These are phyloP conservation scores for Enteromius viviparus DNA, from an alignment of 2,797 vertebrate genomes.

Conservation along the genomic window DNA sequence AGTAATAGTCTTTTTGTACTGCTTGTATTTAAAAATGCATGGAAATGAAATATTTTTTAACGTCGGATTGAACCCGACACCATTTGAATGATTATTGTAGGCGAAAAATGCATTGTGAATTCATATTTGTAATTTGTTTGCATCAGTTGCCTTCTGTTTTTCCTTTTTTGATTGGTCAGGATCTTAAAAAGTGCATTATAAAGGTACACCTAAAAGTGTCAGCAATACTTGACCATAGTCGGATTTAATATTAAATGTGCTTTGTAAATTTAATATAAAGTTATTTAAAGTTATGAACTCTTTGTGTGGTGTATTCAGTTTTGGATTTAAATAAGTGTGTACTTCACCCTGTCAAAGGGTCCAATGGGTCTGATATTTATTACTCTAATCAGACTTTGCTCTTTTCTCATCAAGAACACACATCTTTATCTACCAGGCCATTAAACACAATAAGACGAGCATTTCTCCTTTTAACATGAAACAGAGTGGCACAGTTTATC, in stretches of 20 bases:
- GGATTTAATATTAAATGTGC: conserved; percentile 37
- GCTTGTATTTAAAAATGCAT: conserved; percentile 62
- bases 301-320: conserved; percentile 16
- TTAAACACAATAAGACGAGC: conserved; percentile 6
- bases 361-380: conserved; percentile 48
- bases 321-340: conserved; percentile 9
- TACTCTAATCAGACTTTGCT: conserved; percentile 29
- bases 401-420: conserved; percentile 32
- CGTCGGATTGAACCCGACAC: conserved; percentile 42
- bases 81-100: conserved; percentile 52
- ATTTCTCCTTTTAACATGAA: conserved; percentile 21
- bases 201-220: conserved; percentile 49
- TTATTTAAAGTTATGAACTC: conserved; percentile 35
- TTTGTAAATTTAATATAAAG: conserved; percentile 30
- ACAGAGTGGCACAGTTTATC: background rate
- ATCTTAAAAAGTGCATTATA: conserved; percentile 58
- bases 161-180: conserved; percentile 43
- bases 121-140: conserved; percentile 56
- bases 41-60: conserved; percentile 60
- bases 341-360: background rate
- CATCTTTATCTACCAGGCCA: conserved; percentile 42
- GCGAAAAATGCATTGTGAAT: conserved; percentile 29
- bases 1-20: conserved; percentile 70
- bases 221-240: conserved; percentile 53
- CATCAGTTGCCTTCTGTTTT: conserved; percentile 51